phyloP scores from a whole-genome alignment of 2,113 vertebrate genomes.

The Telmatochromis brichardi region DNA sequence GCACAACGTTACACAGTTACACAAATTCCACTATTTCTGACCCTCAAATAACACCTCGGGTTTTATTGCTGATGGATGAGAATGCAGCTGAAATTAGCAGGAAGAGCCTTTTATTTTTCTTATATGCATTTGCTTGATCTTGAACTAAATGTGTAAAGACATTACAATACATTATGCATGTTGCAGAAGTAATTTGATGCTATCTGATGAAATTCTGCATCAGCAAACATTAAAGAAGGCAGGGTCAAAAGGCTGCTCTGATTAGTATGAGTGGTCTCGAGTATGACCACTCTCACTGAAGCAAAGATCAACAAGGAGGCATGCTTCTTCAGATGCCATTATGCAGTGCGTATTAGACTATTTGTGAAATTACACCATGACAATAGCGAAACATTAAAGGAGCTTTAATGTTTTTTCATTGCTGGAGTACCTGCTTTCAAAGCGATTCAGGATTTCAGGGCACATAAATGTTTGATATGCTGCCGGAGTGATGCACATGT shows the following conservation, averaged over 20 bases:
- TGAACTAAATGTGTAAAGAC: slow-evolving; percentile 44
- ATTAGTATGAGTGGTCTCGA: neutral
- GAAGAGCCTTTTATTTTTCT: neutral
- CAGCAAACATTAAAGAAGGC: slow-evolving; percentile 36
- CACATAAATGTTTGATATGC: slow-evolving; percentile 54
- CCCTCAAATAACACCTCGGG: neutral
- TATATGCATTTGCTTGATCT: slow-evolving; percentile 10
- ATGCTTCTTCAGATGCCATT: neutral
- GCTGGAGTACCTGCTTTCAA: slow-evolving; percentile 24
- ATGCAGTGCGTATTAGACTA: neutral
- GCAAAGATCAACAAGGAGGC: slow-evolving; percentile 10
- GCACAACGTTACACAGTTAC: neutral
- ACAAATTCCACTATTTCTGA: neutral
- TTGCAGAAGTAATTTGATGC: slow-evolving; percentile 32
- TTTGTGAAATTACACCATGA: slow-evolving; percentile 10
- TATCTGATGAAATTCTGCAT: slow-evolving; percentile 42
- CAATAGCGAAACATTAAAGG: slow-evolving; percentile 8
- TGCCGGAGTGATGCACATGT: slow-evolving; percentile 15
- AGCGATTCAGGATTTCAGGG: slow-evolving; percentile 19
- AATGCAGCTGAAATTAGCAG: neutral
- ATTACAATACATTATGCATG: slow-evolving; percentile 57
- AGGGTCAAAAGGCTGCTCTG: slow-evolving; percentile 40
- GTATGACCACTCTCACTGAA: slow-evolving; percentile 16
- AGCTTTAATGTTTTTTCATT: slow-evolving; percentile 4
- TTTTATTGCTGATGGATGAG: neutral